Evolutionary conservation across 1,140 invertebrate genomes (phyloP), one percentile per base, ranked within the genome.

Genomic region (Acromyrmex charruanus): DNA sequence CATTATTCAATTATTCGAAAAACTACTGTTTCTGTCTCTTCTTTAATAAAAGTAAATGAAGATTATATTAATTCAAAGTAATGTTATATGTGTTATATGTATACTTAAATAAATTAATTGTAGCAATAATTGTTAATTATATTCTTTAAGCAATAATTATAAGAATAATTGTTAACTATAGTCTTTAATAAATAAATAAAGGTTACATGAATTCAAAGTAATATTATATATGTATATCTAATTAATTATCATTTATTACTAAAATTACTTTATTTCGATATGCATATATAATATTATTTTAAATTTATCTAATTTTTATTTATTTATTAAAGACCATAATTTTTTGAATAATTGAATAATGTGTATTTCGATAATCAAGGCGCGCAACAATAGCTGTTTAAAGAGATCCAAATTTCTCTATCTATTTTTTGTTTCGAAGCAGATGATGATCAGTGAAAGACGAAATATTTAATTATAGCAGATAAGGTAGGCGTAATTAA

Each of bases 221-320:
- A 44, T 3, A 44, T 10, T 10, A 12, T 44, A 44, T 44, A 44
- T 39, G 35, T 39, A 39, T 44, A 44, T 10, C 39, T 44, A 44
- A 35, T 2, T 66, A 66, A 66, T 66, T 66, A 66, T 66, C 35
- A 35, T n/a, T 66, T 39, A 66, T 66, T 35, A 18, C 9, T n/a
- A 35, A 0, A n/a, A 10, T 65, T 65, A 65, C 9, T 35, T 66
- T 65, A 65, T 14, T 65, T 35, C 10, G 7, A 7, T 39, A 51
- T 51, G 9, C 3, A 51, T 35, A 18, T 7, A 12, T 44, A 39
- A 44, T 4, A 44, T 21, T 68, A 39, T 21, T 21, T 68, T 21
- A 10, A 44, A 68, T 68, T 68, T 2, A 66, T n/a, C 35, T 44
- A 21, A 68, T 21, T n/a, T 44, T 44, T 35, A 68, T 68, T n/a